A percentile compares a stretch with the other conserved stretches of the same genome.
Evolutionary conservation across 2,888 invertebrate genomes (phyloP).

Genomic region (Athetis lepigone): DNA sequence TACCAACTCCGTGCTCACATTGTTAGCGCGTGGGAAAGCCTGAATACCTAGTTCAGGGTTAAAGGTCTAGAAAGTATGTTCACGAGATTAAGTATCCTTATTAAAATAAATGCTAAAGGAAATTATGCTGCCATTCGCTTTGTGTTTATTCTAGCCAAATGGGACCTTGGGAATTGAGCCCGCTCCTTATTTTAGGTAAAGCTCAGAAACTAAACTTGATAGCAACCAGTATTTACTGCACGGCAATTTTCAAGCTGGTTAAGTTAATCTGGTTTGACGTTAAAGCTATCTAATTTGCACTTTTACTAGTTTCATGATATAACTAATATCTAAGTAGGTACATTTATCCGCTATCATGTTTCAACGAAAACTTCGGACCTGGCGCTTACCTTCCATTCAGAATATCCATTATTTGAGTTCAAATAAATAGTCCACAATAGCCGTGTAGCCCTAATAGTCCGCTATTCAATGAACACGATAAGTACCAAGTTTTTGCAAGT

Average conservation of each 20-base stretch:
- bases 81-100: slow-evolving; percentile 39
- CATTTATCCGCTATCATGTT: no score
- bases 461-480: slow-evolving; percentile 16
- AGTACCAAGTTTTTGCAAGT: slow-evolving; percentile 37
- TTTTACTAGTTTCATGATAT: slow-evolving; percentile 3
- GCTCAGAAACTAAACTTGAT: slow-evolving; percentile 4
- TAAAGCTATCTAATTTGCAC: not conserved
- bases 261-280: not conserved
- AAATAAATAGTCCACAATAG: slow-evolving; percentile 13
- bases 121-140: slow-evolving; percentile 30
- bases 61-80: slow-evolving; percentile 51
- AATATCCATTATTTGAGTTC: not conserved
- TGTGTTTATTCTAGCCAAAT: slow-evolving; percentile 22
- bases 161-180: slow-evolving; percentile 24
- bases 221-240: not conserved
- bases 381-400: not conserved
- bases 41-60: slow-evolving; percentile 48
- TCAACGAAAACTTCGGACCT: not conserved
- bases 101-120: slow-evolving; percentile 43
- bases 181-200: slow-evolving; percentile 10
- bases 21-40: slow-evolving; percentile 48
- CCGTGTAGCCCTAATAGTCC: not conserved
- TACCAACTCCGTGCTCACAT: slow-evolving; percentile 32
- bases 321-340: no score
- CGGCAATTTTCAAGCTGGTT: slow-evolving; percentile 8